phyloP scores from a whole-genome alignment of 2,797 vertebrate species.

The Poeciliopsis turneri region DNA sequence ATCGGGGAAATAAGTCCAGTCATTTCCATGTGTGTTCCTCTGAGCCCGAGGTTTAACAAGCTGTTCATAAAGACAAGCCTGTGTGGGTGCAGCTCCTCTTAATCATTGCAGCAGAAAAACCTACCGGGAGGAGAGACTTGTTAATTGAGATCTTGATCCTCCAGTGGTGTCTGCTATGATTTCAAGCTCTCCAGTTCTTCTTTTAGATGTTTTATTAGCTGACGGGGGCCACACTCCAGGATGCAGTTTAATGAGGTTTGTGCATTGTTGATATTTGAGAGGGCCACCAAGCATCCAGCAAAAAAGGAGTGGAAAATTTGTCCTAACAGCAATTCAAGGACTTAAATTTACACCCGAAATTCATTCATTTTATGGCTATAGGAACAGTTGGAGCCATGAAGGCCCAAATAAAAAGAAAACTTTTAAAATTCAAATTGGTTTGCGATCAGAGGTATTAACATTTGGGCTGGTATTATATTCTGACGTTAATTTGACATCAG shows the following conservation, averaged over 20 bases:
- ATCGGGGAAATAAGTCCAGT: conserved; percentile 75
- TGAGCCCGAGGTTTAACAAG: conserved; percentile 70
- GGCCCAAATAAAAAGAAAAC: not conserved
- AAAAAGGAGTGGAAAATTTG: conserved; percentile 4
- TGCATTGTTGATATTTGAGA: conserved; percentile 47
- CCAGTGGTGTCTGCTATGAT: conserved; percentile 60
- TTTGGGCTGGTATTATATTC: not conserved
- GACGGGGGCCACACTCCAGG: conserved; percentile 56
- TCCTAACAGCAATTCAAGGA: not conserved
- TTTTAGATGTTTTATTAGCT: conserved; percentile 68
- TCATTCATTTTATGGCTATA: not conserved
- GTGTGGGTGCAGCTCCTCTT: conserved; percentile 65
- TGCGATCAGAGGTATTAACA: not conserved
- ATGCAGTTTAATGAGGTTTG: conserved; percentile 71
- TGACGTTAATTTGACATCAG: not conserved
- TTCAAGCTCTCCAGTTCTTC: conserved; percentile 56
- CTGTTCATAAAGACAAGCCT: conserved; percentile 58
- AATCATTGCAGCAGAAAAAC: conserved; percentile 64
- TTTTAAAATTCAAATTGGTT: not conserved
- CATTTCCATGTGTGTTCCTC: conserved; percentile 62
- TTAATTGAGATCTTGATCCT: conserved; percentile 78
- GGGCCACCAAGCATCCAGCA: conserved; percentile 18
- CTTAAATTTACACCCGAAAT: not conserved
- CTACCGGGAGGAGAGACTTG: conserved; percentile 60
- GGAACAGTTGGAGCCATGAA: not conserved